Base-by-base conservation (phyloP, 2,888 invertebrate genomes). In the Erannis defoliaria region DNA sequence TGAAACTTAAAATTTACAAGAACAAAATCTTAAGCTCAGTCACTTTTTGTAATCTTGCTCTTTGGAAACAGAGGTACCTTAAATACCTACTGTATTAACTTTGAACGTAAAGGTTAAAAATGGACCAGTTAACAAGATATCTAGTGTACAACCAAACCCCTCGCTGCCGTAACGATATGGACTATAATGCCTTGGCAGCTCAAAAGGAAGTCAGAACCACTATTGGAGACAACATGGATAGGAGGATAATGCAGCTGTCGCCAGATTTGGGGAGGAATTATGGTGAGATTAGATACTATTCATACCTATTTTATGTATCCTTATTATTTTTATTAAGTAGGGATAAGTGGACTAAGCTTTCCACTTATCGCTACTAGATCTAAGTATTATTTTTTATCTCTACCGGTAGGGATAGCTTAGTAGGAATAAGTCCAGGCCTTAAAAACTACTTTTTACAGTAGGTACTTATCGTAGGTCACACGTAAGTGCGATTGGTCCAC, bases 121-220 rank as follows among this genome's bases (percentile, higher is more conserved):
- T 90, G 88, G 92, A 92, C 71, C 88, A 85, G 38, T 70, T 92
- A 55, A 89, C 88, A 48, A 88, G 85, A 50, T 92, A 77, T 61
- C 64, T 92, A 61, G 84, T 92, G 38, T 92, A 92, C 63, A 92
- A 92, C 67, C 85, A 82, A 76, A 89, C 85, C 2, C 92, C 92
- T n/a, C 80, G 78, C 62, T 78, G 78, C 18, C 81, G 78, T 4
- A 79, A 84, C 40, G 75, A 64, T 55, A 82, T 90, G 84, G 89
- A 90, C 71, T 90, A 89, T 66, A 88, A 87, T 5, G 70, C 82
- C 0, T 78, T 88, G 48, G 84, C 81, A 70, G 76, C 78, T 4
- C 80, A 84, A 64, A 86, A 84, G 69, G 84, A 83, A 31, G 73
- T 73, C 31, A 78, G 77, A 61, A 26, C 59, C 55, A 54, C 61